Conservation (phyloP, 1,140 invertebrate genomes). For the Eciton burchellii region DNA sequence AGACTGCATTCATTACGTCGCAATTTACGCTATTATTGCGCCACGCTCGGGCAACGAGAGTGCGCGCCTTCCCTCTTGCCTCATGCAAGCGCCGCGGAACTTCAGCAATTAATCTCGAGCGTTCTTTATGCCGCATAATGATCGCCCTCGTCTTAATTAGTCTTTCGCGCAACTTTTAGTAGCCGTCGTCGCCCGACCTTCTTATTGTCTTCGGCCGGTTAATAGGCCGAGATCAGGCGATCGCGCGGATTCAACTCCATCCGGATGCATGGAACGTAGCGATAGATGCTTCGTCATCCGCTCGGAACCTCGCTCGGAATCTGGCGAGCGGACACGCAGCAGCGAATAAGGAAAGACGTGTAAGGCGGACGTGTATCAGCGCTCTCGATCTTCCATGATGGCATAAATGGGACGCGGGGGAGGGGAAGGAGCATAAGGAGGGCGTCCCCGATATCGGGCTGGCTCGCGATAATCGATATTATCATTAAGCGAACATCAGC, state of each 20-base stretch:
- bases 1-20: constrained; percentile 60
- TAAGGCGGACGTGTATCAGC: constrained; percentile 12
- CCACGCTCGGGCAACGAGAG: constrained; percentile 11
- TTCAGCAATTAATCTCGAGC: constrained; percentile 60
- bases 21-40: constrained; percentile 61
- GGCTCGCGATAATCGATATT: constrained; percentile 46
- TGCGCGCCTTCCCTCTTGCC: constrained; percentile 11
- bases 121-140: constrained; percentile 56
- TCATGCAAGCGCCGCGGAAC: constrained; percentile 36
- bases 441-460: too few relatives aligned
- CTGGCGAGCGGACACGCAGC: neutral
- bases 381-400: constrained; percentile 30
- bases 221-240: constrained; percentile 41
- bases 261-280: constrained; percentile 46
- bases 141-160: constrained; percentile 60
- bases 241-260: constrained; percentile 46
- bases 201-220: constrained; percentile 52
- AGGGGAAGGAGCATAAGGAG: neutral
- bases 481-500: constrained; percentile 61
- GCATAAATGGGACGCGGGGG: neutral
- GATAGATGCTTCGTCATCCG: constrained; percentile 41
- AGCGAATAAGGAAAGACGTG: constrained; percentile 27
- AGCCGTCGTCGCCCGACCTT: constrained; percentile 42
- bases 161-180: constrained; percentile 57
- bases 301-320: neutral